Percentiles rank a stretch among this genome's conserved stretches.
Conservation (phyloP, 2,888 invertebrate species). For the Cetonia aurata region DNA sequence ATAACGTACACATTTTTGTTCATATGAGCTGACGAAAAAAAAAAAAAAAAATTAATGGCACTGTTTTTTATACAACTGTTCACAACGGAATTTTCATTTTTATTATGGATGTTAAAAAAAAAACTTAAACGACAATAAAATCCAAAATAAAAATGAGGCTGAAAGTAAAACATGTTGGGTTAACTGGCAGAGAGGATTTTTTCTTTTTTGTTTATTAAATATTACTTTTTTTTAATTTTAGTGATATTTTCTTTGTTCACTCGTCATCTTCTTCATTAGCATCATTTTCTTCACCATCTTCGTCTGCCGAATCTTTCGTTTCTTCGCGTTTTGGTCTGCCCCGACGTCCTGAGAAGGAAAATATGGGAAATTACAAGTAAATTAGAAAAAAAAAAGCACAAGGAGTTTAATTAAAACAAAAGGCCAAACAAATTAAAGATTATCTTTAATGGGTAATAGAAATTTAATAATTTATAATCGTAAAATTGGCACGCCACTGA, state of each 20-base stretch:
- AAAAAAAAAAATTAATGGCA: too few species aligned
- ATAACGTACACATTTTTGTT: too few species aligned
- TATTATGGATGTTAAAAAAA: background rate
- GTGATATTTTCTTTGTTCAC: slow-evolving; percentile 49
- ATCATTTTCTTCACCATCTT: slow-evolving; percentile 65
- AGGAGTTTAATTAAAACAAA: too few species aligned
- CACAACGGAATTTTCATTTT: too few species aligned
- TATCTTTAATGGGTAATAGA: too few species aligned
- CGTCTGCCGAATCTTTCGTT: slow-evolving; percentile 62
- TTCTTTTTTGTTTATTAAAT: slow-evolving; percentile 9
- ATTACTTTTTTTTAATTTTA: slow-evolving; percentile 5
- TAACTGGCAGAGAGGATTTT: slow-evolving; percentile 17
- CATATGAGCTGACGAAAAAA: too few species aligned
- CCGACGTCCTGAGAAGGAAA: slow-evolving; percentile 60
- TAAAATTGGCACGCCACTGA: too few species aligned
- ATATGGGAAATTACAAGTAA: too few species aligned
- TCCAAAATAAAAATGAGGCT: background rate
- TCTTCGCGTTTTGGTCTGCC: slow-evolving; percentile 67
- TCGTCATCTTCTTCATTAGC: slow-evolving; percentile 61
- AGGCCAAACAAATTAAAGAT: too few species aligned
- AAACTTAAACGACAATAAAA: background rate
- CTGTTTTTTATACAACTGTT: too few species aligned
- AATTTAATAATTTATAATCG: too few species aligned
- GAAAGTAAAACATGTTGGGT: slow-evolving; percentile 11
- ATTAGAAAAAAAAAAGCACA: too few species aligned